phyloP scores from a whole-genome alignment of 2,888 invertebrate genomes.

The Meta bourneti region DNA sequence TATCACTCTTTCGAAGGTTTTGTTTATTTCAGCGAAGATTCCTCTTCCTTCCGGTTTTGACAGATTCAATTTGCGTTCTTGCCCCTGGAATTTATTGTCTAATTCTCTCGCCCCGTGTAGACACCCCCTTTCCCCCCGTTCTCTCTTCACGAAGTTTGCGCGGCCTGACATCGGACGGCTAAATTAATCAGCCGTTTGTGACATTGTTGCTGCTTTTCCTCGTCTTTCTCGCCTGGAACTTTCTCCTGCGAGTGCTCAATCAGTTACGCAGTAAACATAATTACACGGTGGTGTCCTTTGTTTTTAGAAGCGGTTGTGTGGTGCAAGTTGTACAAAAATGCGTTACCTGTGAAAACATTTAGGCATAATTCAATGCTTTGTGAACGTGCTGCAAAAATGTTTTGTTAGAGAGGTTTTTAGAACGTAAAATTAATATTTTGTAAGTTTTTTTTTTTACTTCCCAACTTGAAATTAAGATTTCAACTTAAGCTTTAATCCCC shows the following conservation, averaged over 20 bases:
- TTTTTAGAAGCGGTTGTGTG: no score
- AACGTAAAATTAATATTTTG: no score
- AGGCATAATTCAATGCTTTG: no score
- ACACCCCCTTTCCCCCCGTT: neutral
- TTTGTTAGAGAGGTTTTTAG: no score
- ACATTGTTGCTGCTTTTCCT: neutral
- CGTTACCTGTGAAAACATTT: no score
- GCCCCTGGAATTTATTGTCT: neutral
- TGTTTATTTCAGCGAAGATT: neutral
- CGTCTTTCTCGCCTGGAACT: neutral
- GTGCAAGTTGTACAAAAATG: no score
- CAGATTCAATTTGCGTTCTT: constrained; percentile 37
- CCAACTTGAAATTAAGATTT: no score
- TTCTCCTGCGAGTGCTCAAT: neutral
- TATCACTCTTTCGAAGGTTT: neutral
- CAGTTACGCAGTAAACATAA: neutral
- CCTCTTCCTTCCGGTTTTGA: neutral
- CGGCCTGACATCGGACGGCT: neutral
- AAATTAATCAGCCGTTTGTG: constrained; percentile 4
- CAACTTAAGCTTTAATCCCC: no score
- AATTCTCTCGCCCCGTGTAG: neutral
- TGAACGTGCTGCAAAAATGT: no score
- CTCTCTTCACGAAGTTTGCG: neutral
- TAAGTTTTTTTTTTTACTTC: no score
- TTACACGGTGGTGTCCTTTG: neutral